Evolutionary conservation across 2,888 invertebrate genomes (phyloP).

Genomic region (Ommatoiulus sabulosus): DNA sequence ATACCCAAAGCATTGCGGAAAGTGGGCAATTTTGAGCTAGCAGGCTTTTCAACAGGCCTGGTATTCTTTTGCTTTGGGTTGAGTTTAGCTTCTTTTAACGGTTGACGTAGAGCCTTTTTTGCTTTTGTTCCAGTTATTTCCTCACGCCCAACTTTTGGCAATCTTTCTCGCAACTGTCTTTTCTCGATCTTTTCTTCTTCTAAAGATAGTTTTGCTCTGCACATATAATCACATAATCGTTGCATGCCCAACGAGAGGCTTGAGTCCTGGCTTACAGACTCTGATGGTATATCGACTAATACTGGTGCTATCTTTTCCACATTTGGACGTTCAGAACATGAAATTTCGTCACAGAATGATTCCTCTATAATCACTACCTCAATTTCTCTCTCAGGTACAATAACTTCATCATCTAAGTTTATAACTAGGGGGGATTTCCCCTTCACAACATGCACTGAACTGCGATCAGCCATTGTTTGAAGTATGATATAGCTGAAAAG

Average conservation of each 20-base stretch:
- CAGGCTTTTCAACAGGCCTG: neutral
- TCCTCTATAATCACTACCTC: neutral
- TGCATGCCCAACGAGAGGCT: neutral
- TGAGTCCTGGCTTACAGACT: neutral
- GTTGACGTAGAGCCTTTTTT: too few species aligned
- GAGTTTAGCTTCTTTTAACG: neutral
- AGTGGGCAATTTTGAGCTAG: neutral
- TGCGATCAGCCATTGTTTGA: neutral
- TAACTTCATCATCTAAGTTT: neutral
- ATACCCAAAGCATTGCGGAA: neutral
- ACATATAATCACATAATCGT: too few species aligned
- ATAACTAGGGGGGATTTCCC: neutral
- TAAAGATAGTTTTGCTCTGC: neutral
- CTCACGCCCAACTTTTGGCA: neutral
- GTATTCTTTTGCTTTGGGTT: neutral
- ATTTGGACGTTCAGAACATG: neutral
- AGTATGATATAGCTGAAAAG: neutral
- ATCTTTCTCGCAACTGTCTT: neutral
- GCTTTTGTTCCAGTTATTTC: too few species aligned
- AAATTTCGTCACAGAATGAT: neutral
- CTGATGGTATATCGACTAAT: neutral
- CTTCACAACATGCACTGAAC: neutral
- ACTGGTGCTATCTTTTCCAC: neutral
- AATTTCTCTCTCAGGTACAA: neutral
- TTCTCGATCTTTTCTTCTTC: too few species aligned